Conservation (phyloP, 2,113 vertebrate genomes). For the Sterrhoptilus dennistouni region DNA sequence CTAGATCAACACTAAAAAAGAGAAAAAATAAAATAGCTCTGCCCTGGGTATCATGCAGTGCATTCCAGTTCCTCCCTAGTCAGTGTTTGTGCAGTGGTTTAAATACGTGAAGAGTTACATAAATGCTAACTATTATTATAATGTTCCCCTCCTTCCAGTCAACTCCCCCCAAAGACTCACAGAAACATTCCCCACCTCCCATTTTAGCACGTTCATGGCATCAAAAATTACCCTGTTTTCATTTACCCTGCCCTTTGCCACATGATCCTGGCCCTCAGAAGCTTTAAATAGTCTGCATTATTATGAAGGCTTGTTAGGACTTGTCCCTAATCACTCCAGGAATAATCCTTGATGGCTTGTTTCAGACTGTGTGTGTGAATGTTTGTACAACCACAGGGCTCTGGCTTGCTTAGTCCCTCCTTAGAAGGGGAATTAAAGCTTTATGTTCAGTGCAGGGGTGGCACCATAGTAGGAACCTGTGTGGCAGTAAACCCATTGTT, state of each 20-base stretch:
- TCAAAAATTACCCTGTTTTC: slow-evolving; percentile 62
- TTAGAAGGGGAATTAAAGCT: not conserved
- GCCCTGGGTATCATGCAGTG: not conserved
- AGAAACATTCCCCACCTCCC: slow-evolving; percentile 51
- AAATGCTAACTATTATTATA: slow-evolving; percentile 57
- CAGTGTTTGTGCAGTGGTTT: slow-evolving; percentile 8
- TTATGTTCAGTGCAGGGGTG: not conserved
- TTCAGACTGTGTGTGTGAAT: not conserved
- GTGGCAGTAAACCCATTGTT: not conserved
- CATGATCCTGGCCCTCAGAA: slow-evolving; percentile 48
- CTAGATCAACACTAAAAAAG: not conserved
- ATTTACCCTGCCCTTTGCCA: slow-evolving; percentile 60
- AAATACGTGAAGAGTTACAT: slow-evolving; percentile 31
- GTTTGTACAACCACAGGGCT: slow-evolving; percentile 1
- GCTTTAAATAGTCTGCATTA: slow-evolving; percentile 70
- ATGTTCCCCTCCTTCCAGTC: slow-evolving; percentile 47
- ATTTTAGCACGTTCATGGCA: slow-evolving; percentile 32
- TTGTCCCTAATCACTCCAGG: slow-evolving; percentile 66
- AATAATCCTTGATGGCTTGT: slow-evolving; percentile 65
- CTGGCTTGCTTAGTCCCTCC: not conserved
- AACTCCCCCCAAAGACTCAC: slow-evolving; percentile 10
- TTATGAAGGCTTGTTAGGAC: slow-evolving; percentile 67
- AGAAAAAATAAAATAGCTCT: not conserved
- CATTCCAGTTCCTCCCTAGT: slow-evolving; percentile 35
- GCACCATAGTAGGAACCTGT: not conserved